Percentiles rank a stretch among this genome's conserved stretches.
Conservation (phyloP, 2,888 invertebrate species). For the Lapara coniferarum region DNA sequence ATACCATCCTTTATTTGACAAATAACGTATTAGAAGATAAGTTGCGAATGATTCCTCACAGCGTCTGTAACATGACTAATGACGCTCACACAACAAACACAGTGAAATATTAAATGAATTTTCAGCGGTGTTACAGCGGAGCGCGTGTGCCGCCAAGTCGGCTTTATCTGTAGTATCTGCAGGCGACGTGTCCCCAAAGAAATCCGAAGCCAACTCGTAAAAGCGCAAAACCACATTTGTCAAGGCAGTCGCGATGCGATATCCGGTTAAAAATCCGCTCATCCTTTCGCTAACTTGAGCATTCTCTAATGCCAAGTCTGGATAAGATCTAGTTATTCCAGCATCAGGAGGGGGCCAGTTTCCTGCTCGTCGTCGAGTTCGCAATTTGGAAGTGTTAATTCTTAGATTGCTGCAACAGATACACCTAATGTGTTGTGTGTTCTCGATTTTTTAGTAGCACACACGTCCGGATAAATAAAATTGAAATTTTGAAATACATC, state of each 20-base stretch:
- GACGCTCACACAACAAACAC: no score
- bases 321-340: slow-evolving; percentile 17
- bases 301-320: not conserved
- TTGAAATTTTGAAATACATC: not conserved
- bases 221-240: slow-evolving; percentile 15
- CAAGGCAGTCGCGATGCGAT: not conserved
- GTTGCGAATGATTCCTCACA: no score
- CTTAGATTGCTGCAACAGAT: not conserved
- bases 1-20: no score
- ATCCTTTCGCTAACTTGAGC: slow-evolving; percentile 1
- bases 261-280: not conserved
- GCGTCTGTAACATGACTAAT: no score
- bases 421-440: not conserved
- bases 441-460: not conserved
- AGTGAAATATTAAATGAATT: no score
- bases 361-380: not conserved
- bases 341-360: not conserved
- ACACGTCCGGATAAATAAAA: not conserved
- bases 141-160: not conserved
- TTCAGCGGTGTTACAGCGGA: no score
- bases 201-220: not conserved
- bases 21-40: no score
- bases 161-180: not conserved
- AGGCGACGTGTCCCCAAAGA: not conserved
- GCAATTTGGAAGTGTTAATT: not conserved